These are phyloP conservation scores for Ciconia maguari DNA, from an alignment of 2,113 vertebrate species.

Conservation along the genomic window DNA sequence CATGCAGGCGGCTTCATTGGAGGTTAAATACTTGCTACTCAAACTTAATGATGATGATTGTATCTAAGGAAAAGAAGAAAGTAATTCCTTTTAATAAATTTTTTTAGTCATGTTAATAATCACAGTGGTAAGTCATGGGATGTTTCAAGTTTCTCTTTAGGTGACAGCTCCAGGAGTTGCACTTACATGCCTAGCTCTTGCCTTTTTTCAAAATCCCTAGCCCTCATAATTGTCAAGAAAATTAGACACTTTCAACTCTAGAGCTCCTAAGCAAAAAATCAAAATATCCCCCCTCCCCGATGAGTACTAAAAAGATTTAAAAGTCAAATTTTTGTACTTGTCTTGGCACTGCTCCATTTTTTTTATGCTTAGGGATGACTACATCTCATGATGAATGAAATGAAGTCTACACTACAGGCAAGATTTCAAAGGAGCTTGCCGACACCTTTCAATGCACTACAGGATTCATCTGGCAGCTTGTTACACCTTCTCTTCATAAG, in stretches of 20 bases:
- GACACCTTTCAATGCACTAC: neutral
- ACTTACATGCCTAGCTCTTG: neutral
- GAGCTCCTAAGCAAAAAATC: neutral
- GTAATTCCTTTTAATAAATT: neutral
- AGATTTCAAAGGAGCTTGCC: neutral
- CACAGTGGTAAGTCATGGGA: neutral
- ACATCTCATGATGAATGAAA: neutral
- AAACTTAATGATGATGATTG: slow-evolving; percentile 13
- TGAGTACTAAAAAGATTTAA: neutral
- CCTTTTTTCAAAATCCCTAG: neutral
- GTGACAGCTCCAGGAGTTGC: neutral
- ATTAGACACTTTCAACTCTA: neutral
- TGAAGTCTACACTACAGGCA: neutral
- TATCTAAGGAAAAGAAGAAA: slow-evolving; percentile 31
- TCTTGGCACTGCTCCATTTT: neutral
- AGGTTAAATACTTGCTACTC: slow-evolving; percentile 2
- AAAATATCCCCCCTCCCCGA: fast-evolving
- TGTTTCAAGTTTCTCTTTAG: neutral
- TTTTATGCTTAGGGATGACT: neutral
- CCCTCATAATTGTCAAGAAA: neutral
- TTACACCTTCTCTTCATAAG: neutral
- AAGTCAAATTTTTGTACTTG: neutral
- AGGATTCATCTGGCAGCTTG: neutral
- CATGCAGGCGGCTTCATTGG: slow-evolving; percentile 9
- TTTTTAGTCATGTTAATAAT: neutral